Percentiles rank a stretch among this genome's conserved stretches.
These are phyloP conservation scores for Molossus molossus DNA, from an alignment of 2,797 vertebrate species.

Conservation along the genomic window DNA sequence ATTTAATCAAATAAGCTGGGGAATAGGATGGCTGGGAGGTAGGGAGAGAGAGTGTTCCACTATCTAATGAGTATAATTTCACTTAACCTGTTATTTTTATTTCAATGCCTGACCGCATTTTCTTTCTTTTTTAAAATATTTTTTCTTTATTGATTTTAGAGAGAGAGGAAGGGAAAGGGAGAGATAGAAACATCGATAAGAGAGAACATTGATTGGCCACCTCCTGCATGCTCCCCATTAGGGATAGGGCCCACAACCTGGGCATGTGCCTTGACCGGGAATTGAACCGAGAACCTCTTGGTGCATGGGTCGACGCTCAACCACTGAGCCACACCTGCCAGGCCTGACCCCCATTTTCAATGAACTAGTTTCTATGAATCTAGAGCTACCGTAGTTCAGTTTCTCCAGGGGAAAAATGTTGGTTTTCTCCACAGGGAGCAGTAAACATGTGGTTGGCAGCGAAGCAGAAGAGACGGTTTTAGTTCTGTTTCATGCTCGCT, in stretches of 20 bases:
- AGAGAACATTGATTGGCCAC: too few species aligned
- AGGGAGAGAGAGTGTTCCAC: not conserved
- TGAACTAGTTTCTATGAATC: not conserved
- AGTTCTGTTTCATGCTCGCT: not conserved
- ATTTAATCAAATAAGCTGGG: not conserved
- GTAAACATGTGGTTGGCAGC: not conserved
- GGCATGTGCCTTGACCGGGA: too few species aligned
- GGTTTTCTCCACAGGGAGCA: not conserved
- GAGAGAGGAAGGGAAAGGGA: too few species aligned
- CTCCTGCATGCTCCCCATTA: too few species aligned
- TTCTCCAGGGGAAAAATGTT: not conserved
- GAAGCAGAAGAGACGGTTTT: not conserved
- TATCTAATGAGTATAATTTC: constrained; percentile 8
- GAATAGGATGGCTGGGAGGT: not conserved
- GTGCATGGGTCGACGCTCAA: too few species aligned
- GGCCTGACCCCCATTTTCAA: not conserved
- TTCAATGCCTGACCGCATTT: not conserved
- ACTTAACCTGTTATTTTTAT: constrained; percentile 10
- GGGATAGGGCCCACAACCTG: too few species aligned
- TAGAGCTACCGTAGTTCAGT: not conserved
- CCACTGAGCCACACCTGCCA: too few species aligned
- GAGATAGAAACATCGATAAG: too few species aligned
- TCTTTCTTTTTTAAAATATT: not conserved
- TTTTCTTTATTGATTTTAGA: too few species aligned
- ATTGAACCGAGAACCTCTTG: too few species aligned